phyloP scores from a whole-genome alignment of 2,797 vertebrate genomes.

The Karalla daura region DNA sequence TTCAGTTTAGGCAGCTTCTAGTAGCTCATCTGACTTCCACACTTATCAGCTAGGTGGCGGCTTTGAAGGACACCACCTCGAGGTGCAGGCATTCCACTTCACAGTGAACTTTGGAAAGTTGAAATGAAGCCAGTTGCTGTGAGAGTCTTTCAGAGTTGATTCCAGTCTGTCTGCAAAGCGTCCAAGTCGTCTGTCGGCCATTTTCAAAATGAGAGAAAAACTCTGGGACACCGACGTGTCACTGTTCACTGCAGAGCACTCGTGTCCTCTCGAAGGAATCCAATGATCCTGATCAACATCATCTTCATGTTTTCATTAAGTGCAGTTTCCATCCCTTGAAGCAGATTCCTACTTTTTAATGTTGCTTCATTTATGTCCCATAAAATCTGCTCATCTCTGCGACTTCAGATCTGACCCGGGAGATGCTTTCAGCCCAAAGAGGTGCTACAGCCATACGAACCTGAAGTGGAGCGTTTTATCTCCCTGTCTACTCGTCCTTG shows the following conservation, averaged over 20 bases:
- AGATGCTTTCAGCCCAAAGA: not conserved
- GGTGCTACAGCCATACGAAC: not conserved
- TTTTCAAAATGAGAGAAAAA: conserved; percentile 45
- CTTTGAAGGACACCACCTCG: conserved; percentile 7
- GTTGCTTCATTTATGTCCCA: not conserved
- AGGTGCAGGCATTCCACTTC: not conserved
- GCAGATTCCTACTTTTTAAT: too few relatives aligned
- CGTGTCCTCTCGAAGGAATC: too few relatives aligned
- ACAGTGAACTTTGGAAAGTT: conserved; percentile 6
- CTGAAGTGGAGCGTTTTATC: not conserved
- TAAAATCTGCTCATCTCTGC: conserved; percentile 18
- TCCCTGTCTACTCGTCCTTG: not conserved
- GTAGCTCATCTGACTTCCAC: not conserved
- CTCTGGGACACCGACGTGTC: conserved; percentile 31
- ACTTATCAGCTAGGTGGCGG: not conserved
- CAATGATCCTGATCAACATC: too few relatives aligned
- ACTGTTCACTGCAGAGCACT: conserved; percentile 40
- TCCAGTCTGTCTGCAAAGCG: conserved; percentile 22
- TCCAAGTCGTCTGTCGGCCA: conserved; percentile 38
- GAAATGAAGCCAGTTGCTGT: conserved; percentile 7
- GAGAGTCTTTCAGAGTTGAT: conserved; percentile 23
- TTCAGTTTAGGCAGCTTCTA: not conserved
- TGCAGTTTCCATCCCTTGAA: too few relatives aligned
- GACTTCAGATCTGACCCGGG: conserved; percentile 16
- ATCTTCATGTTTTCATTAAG: too few relatives aligned